phyloP scores from a whole-genome alignment of 2,888 invertebrate genomes.

The Hemicrepidius hirtus region DNA sequence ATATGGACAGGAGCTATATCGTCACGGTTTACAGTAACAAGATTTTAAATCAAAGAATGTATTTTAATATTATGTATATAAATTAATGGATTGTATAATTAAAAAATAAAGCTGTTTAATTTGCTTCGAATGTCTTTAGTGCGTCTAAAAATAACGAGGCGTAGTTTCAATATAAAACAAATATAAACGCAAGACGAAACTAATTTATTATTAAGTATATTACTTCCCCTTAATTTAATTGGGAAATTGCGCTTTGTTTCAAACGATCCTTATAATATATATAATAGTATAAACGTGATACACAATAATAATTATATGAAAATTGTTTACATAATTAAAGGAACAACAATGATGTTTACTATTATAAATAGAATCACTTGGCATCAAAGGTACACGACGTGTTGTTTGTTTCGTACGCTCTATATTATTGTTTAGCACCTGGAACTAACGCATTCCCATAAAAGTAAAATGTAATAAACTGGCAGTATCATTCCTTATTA shows the following conservation, averaged over 20 bases:
- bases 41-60: too few species aligned
- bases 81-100: too few species aligned
- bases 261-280: slow-evolving; percentile 21
- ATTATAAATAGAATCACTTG: slow-evolving; percentile 14
- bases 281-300: slow-evolving; percentile 20
- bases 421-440: slow-evolving; percentile 32
- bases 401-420: slow-evolving; percentile 27
- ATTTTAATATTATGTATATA: too few species aligned
- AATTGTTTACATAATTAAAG: slow-evolving; percentile 36
- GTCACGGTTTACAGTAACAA: too few species aligned
- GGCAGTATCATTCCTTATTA: slow-evolving; percentile 50
- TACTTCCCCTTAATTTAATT: slow-evolving; percentile 28
- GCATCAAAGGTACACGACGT: slow-evolving; percentile 28
- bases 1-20: too few species aligned
- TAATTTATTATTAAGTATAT: slow-evolving; percentile 25
- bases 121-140: too few species aligned
- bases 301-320: slow-evolving; percentile 25
- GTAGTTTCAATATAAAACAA: neutral
- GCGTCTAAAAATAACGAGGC: too few species aligned
- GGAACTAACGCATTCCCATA: slow-evolving; percentile 47
- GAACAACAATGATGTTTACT: slow-evolving; percentile 27
- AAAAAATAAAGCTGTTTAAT: too few species aligned
- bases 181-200: neutral
- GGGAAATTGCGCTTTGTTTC: slow-evolving; percentile 26
- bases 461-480: slow-evolving; percentile 50